These are phyloP conservation scores for Phylloscopus trochiloides DNA, from an alignment of 2,113 vertebrate species.

Conservation along the genomic window DNA sequence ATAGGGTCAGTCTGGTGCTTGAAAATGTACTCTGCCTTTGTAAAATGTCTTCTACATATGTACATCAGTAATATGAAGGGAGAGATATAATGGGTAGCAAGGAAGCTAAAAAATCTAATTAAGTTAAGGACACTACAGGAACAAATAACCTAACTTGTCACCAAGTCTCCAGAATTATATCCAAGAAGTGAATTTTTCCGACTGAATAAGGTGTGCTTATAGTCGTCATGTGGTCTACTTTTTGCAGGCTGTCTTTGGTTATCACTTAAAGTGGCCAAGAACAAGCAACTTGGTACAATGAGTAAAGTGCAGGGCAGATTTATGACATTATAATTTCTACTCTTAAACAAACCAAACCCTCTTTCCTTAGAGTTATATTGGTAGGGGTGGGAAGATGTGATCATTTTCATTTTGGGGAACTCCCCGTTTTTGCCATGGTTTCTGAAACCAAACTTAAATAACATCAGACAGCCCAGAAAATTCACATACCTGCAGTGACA, in stretches of 20 bases:
- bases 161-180: neutral
- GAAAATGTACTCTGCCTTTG: neutral
- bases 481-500: neutral
- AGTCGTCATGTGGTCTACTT: neutral
- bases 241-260: neutral
- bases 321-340: neutral
- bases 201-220: neutral
- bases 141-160: neutral
- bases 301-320: neutral
- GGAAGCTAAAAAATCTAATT: neutral
- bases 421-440: neutral
- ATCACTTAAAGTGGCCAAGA: neutral
- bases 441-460: neutral
- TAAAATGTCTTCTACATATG: neutral
- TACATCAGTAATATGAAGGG: neutral
- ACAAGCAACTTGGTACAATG: neutral
- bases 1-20: neutral
- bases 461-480: neutral
- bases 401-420: neutral
- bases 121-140: neutral
- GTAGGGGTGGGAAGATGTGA: neutral
- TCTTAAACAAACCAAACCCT: neutral
- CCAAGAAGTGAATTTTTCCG: neutral
- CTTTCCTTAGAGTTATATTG: neutral
- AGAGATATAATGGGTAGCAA: neutral